Base-by-base conservation (phyloP, 2,113 vertebrate species). In the Tympanuchus pallidicinctus region DNA sequence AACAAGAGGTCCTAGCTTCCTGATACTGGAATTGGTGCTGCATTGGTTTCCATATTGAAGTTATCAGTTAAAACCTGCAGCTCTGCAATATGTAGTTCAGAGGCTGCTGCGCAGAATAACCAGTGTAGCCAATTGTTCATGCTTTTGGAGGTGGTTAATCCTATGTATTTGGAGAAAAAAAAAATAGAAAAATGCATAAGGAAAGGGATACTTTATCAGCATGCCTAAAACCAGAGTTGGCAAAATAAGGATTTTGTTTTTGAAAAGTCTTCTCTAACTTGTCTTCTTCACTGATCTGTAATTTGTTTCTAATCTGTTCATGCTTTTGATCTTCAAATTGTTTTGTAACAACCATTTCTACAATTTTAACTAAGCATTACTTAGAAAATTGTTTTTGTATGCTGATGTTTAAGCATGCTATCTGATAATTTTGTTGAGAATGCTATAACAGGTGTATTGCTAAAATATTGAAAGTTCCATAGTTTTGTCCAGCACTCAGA, bases 111-210 rank as follows among this genome's bases (percentile, higher is more conserved):
- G 32, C 25, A 34, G 56, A 38, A 21, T 42, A 36, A 43, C 8
- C 16, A 52, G 20, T 47, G 5, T 25, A 34, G 36, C 45, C 48
- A 14, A 2, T 71, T 0, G 0, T 38, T 72, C 10, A 0, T 34
- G n/a, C 40, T 24, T 81, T 67, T 32, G 24, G n/a, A 64, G 32
- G 32, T 67, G 17, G 8, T 24, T 43, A 20, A 9, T 32, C 67
- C 34, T 14, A 40, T 19, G 7, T 48, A 56, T 13, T 60, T 36
- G 17, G 32, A 74, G 54, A 43, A 36, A 71, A 52, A 50, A 38
- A 42, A 54, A 42, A 36, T 5, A 38, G 13, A 75, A 18, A 7
- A 50, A 10, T 42, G 34, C 9, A n/a, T 30, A 5, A 48, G 13
- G 36, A 42, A 65, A 48, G 6, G 20, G 42, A n/a, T 64, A 61